These are phyloP conservation scores for Pomatostomus ruficeps DNA, from an alignment of 2,113 vertebrate genomes.

Conservation along the genomic window DNA sequence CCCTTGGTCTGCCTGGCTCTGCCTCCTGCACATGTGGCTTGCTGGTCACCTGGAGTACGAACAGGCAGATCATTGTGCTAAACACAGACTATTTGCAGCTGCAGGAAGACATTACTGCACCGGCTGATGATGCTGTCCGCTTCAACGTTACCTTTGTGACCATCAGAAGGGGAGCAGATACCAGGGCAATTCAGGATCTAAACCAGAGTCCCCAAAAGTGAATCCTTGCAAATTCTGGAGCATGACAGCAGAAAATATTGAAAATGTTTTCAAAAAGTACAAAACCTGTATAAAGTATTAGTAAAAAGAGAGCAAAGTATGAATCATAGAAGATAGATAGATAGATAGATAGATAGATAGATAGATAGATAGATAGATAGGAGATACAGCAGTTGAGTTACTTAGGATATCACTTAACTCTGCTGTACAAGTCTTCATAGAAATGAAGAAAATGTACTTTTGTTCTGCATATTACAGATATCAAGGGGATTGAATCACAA, in stretches of 20 bases:
- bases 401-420: not conserved
- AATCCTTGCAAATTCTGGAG: not conserved
- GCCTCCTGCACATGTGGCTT: not conserved
- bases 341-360: not conserved
- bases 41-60: not conserved
- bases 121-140: fast-evolving
- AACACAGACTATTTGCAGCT: not conserved
- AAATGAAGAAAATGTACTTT: not conserved
- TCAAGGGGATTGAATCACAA: not conserved
- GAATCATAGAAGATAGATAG: not conserved
- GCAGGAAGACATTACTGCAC: not conserved
- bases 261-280: not conserved
- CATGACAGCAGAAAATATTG: not conserved
- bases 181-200: not conserved
- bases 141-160: not conserved
- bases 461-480: not conserved
- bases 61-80: not conserved
- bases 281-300: not conserved
- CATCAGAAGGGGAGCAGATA: not conserved
- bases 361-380: not conserved
- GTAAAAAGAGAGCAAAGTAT: not conserved
- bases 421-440: not conserved
- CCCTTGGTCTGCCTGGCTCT: not conserved
- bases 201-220: not conserved
- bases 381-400: not conserved